These are phyloP conservation scores for Ceramica pisi DNA, from an alignment of 2,888 invertebrate genomes.

Conservation along the genomic window DNA sequence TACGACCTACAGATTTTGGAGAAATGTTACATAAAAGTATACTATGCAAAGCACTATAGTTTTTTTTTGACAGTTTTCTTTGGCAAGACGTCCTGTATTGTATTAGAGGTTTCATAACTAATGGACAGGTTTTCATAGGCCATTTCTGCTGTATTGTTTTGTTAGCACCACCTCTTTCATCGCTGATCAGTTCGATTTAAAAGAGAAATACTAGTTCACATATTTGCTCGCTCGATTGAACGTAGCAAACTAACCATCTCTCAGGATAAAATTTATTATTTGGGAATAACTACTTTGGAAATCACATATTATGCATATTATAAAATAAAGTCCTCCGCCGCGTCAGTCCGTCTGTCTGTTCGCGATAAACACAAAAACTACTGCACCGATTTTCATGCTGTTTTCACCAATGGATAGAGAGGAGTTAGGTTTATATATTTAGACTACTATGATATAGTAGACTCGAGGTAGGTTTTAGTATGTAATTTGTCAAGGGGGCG, in stretches of 20 bases:
- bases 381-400: too few species aligned
- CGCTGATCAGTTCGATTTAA: not conserved
- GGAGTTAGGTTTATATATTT: too few species aligned
- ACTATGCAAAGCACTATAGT: not conserved
- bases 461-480: too few species aligned
- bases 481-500: too few species aligned
- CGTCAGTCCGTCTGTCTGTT: too few species aligned
- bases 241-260: not conserved
- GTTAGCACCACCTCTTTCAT: not conserved
- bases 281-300: not conserved
- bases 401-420: too few species aligned
- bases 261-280: not conserved
- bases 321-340: too few species aligned
- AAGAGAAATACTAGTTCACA: too few species aligned
- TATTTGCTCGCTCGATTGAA: not conserved
- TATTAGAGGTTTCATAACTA: not conserved
- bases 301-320: too few species aligned
- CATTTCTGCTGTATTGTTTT: not conserved
- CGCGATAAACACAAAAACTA: too few species aligned
- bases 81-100: not conserved
- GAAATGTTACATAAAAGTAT: conserved; percentile 27
- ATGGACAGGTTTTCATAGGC: not conserved
- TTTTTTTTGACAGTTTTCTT: not conserved
- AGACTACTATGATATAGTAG: too few species aligned
- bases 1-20: conserved; percentile 40